A percentile compares a stretch with the other conserved stretches of the same genome.
Evolutionary conservation across 2,113 vertebrate genomes (phyloP).

Genomic region (Eidolon helvum): DNA sequence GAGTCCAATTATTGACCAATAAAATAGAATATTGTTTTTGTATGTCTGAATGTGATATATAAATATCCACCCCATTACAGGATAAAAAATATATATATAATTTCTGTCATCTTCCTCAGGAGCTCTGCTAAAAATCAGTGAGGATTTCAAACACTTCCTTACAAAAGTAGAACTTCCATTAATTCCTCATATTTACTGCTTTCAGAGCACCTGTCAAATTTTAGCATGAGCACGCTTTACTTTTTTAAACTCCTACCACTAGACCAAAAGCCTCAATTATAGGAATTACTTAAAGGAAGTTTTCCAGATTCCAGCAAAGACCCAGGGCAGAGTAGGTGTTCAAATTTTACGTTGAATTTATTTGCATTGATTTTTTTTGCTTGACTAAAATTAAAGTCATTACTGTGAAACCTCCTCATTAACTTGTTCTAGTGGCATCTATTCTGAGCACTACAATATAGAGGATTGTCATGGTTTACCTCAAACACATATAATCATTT

Average conservation of each 20-base stretch:
- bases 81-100: not conserved
- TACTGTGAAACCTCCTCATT: not conserved
- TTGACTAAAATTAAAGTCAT: not conserved
- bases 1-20: not conserved
- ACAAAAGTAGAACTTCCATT: not conserved
- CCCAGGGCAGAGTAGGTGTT: not conserved
- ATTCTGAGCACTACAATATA: not conserved
- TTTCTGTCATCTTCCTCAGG: not conserved
- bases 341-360: not conserved
- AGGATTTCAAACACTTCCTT: not conserved
- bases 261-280: not conserved
- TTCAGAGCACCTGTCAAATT: not conserved
- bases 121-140: not conserved
- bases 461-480: not conserved
- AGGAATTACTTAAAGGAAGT: not conserved
- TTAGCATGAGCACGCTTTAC: not conserved
- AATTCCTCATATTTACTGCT: not conserved
- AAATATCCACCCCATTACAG: not conserved
- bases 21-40: not conserved
- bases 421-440: not conserved
- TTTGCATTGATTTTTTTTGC: not conserved
- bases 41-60: not conserved
- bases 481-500: not conserved
- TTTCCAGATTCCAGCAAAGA: not conserved
- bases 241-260: not conserved